Evolutionary conservation across 2,888 invertebrate genomes (phyloP), one percentile per base, ranked within the genome.

Genomic region (Gibbula magus): DNA sequence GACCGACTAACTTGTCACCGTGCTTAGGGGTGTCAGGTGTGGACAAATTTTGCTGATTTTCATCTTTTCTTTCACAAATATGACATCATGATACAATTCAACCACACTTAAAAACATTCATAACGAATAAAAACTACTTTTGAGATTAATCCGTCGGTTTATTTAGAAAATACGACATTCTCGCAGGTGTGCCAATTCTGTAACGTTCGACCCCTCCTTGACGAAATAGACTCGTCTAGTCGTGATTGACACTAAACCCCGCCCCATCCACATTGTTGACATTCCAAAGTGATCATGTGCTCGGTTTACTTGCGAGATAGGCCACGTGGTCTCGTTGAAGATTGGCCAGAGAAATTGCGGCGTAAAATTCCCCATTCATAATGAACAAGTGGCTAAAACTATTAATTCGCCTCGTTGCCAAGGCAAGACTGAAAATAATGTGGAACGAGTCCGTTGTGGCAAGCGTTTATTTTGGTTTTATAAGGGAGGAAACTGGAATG

Each of bases 201-300:
- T 35, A 20, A 29, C 75, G 79, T 81, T 61, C 25, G 52, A 76
- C 77, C 82, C 85, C 85, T 76, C 2, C 67, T 20, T 29, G 45
- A 22, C 20, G 75, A 32, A 70, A 35, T 70, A 70, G 70, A 70
- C 70, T 70, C 70, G 54, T 74, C 79, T 75, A 45, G 74, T 78
- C 52, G 77, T 87, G 86, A 86, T 86, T 87, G 87, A 87, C 87
- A 84, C 77, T 81, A 53, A 73, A 85, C 84, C 75, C 83, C 87
- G 86, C 87, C 87, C 80, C 79, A 80, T 81, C 76, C 81, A 83
- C 87, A 88, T 88, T 86, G 86, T 86, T 87, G 85, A 85, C 85
- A 88, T 88, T 88, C 88, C 87, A 79, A 16, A 82, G 79, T 80
- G 86, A 84, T 85, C 86, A 84, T 82, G 86, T 85, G 85, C 85